phyloP scores from a whole-genome alignment of 2,888 invertebrate species.

The Lochmaea capreae region DNA sequence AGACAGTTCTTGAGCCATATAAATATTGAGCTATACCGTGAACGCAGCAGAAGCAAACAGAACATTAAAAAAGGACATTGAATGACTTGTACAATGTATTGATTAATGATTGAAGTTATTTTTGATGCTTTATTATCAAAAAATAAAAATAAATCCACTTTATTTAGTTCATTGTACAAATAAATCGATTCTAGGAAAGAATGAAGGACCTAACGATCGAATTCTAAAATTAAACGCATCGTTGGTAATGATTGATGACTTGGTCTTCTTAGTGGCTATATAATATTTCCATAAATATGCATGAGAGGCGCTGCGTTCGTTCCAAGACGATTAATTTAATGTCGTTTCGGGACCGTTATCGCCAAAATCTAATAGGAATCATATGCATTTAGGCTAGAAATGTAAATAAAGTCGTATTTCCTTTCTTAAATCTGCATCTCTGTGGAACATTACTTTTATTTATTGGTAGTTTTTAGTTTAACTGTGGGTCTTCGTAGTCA shows the following conservation, averaged over 20 bases:
- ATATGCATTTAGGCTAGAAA: constrained; percentile 35
- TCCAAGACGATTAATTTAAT: constrained; percentile 39
- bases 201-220: background rate
- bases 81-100: too few species aligned
- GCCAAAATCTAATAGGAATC: constrained; percentile 34
- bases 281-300: constrained; percentile 46
- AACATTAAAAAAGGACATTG: too few species aligned
- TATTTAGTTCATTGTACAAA: too few species aligned
- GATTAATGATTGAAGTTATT: too few species aligned
- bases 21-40: too few species aligned
- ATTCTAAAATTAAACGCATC: constrained; percentile 20
- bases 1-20: too few species aligned
- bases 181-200: background rate
- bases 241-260: constrained; percentile 30
- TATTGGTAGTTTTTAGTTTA: constrained; percentile 29
- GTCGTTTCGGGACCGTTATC: constrained; percentile 27
- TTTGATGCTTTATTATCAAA: too few species aligned
- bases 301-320: constrained; percentile 35
- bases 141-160: too few species aligned
- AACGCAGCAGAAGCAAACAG: too few species aligned
- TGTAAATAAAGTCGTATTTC: constrained; percentile 27
- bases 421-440: constrained; percentile 27
- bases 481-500: constrained; percentile 24
- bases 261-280: constrained; percentile 32
- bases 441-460: constrained; percentile 32